Base-by-base conservation (phyloP, 2,888 invertebrate species). In the Drosophila mercatorum region DNA sequence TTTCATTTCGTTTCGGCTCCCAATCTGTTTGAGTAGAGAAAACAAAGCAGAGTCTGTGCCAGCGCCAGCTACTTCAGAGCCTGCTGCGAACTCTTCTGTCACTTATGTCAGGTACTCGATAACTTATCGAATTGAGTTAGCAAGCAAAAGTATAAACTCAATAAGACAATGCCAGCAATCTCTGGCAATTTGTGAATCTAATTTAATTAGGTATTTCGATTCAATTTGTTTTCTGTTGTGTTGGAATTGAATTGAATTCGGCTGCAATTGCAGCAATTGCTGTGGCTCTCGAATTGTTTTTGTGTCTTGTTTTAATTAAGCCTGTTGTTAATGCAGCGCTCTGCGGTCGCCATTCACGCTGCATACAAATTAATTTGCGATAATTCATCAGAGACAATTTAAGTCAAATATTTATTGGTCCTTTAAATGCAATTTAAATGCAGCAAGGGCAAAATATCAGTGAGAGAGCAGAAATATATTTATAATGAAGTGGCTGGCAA, bases 1-100 rank as follows among this genome's bases (percentile, higher is more conserved):
- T 82, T 72, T 87, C 82, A 83, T 87, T 81, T 84, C 68, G 75
- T 83, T 81, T 69, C 49, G 49, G n/a, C 44, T 34, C 26, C 43
- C 61, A 75, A 74, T 60, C 44, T 55, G 34, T 36, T 17, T 14
- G 47, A 26, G 46, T 8, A 22, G 26, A 6, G 14, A n/a, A 44
- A 46, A 44, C 40, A n/a, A 47, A 12, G 36, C 38, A 12, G 43
- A 14, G 28, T 57, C 44, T 8, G 10, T 14, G 11, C 11, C 22
- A 8, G 4, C 12, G 12, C 5, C 12, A 2, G 44, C 44, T 14
- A 12, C 14, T 26, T 7, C 12, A 22, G 12, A 6, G 7, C 12
- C 44, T 44, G 12, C 12, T 22, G 5, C 14, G n/a, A 31, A 31
- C 49, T 49, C 49, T 31, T 49, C 14, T 28, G n/a, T 28, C 49